Base-by-base conservation (phyloP, 2,113 vertebrate species). In the Struthidea cinerea region DNA sequence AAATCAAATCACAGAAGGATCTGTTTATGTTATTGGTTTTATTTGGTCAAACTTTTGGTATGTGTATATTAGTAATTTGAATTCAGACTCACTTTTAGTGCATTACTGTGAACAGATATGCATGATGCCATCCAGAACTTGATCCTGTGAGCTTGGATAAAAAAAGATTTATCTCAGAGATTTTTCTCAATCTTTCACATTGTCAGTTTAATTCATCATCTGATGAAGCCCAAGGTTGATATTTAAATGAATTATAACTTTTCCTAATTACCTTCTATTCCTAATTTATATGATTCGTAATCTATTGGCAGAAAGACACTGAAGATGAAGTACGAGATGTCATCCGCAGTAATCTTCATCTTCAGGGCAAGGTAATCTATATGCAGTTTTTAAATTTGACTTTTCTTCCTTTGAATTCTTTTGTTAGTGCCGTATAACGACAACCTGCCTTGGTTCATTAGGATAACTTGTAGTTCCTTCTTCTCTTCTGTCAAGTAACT, bases 241-340 rank as follows among this genome's bases (percentile, higher is more conserved):
- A 28, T 52, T 87, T 79, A 46, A 49, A 50, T 55, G 9, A 86
- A 80, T 27, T 39, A 24, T 53, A 68, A 27, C 0, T 14, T 93
- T 85, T 83, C 35, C 57, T 49, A 56, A 50, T 41, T 93, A 26
- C 47, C 13, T 81, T 80, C 27, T 71, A 11, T 55, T 82, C 35
- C 46, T 86, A 70, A 87, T 77, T 78, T 44, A 41, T 52, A 47
- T 85, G 16, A 73, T 81, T 64, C 93, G 59, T 96, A 68, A 86
- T 96, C 47, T 97, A 52, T 98, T 97, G 73, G 97, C 98, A 99
- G 99, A 99, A 99, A 98, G 99, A 99, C 94, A 99, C 99, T 0
- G 99, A 99, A 96, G 98, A 99, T 65, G 99, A 99, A 97, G 99
- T 99, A 26, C 97, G 99, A 93, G 99, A 99, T 95, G 98, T 97